These are phyloP conservation scores for Ctenosaura bakeri DNA, from an alignment of 2,797 vertebrate species.

Conservation along the genomic window DNA sequence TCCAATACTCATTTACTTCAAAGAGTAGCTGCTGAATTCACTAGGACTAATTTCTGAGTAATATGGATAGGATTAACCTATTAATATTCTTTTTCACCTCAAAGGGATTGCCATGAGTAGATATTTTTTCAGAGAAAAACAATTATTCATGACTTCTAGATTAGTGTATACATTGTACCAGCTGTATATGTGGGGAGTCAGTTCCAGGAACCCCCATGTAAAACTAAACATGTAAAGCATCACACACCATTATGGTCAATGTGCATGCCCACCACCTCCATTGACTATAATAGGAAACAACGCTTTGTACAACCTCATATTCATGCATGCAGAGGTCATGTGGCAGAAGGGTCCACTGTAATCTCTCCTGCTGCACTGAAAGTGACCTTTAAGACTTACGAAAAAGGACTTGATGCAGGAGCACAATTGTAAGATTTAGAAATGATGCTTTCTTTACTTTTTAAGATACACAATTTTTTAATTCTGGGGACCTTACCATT, in stretches of 20 bases:
- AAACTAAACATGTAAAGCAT: too few species aligned
- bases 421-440: neutral
- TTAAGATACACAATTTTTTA: neutral
- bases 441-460: neutral
- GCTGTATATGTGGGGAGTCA: too few species aligned
- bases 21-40: neutral
- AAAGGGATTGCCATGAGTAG: neutral
- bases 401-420: neutral
- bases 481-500: neutral
- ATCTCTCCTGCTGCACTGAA: neutral
- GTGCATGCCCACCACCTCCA: too few species aligned
- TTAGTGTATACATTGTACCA: too few species aligned
- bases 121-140: neutral
- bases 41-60: neutral
- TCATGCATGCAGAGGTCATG: too few species aligned
- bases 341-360: too few species aligned
- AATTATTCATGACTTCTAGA: too few species aligned
- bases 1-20: neutral
- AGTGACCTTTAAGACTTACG: neutral
- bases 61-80: neutral
- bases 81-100: neutral
- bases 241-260: too few species aligned
- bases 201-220: too few species aligned
- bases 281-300: too few species aligned
- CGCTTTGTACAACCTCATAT: too few species aligned